Evolutionary conservation across 1,140 invertebrate species (phyloP), one percentile per base, ranked within the genome.

Genomic region (Chlorops oryzae): DNA sequence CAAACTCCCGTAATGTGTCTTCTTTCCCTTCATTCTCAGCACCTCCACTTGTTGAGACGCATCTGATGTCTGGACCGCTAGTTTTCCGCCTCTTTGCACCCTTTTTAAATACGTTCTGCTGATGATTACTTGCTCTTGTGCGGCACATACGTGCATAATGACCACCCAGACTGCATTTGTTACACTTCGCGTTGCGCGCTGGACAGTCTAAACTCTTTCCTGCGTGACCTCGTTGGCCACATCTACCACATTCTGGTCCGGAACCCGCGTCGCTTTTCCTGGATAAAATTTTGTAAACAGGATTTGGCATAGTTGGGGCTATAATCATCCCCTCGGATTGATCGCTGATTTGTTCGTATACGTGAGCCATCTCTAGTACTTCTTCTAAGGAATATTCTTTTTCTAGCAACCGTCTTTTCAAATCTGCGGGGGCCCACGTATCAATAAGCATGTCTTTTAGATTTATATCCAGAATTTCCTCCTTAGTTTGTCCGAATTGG

Each of bases 391-490:
- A 41, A 57, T 52, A 9, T 41, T 56, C 58, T 17, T 56, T 50
- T 21, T 51, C 49, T 27, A 64, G 24, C 34, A 59, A 52, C 47
- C 52, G 57, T 22, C 59, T 58, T 35, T 57, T 37, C 12, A 61
- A 34, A 3, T 61, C 54, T 7, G 17, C 20, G 15, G 50, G 56
- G 9, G 18, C 32, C 37, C 54, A 59, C 47, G 50, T 55, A 28
- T 61, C 57, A 17, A 52, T 51, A 20, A 52, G 47, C 53, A 60
- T 52, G 38, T 59, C 58, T 13, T 57, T 59, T 3, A 59, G n/a
- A 28, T 52, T 44, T 7, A 54, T 45, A 5, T 59, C 51, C 1
- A 22, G 9, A 43, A 43, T 23, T 23, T 43, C 21, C n/a, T 43
- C 41, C 27, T 43, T 43, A 23, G 41, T 18, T 20, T 41, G 22